Conservation (phyloP, 1,140 invertebrate genomes). For the Pogonomyrmex californicus region DNA sequence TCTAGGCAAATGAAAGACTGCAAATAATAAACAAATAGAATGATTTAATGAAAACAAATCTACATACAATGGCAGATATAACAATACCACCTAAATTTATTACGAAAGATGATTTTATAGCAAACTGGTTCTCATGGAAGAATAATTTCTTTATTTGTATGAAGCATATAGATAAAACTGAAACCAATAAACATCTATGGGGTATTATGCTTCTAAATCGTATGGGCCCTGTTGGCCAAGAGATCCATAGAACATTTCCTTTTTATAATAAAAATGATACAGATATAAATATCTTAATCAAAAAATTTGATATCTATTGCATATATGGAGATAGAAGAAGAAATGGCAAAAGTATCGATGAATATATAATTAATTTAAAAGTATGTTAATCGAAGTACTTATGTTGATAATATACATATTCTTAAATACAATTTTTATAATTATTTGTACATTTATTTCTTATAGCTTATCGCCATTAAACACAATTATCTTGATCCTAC, state of each 20-base stretch:
- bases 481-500: not conserved
- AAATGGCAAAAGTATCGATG: not conserved
- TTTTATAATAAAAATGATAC: constrained; percentile 27
- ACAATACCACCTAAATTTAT: not conserved
- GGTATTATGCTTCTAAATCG: constrained; percentile 53
- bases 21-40: not conserved
- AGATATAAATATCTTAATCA: constrained; percentile 54
- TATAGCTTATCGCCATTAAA: not conserved
- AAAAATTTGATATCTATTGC: constrained; percentile 66
- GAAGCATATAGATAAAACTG: not conserved
- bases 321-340: constrained; percentile 17
- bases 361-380: constrained; percentile 34
- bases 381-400: constrained; percentile 32
- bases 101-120: constrained; percentile 30
- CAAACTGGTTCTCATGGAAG: constrained; percentile 66
- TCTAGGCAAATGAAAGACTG: not conserved
- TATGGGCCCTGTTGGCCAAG: constrained; percentile 62
- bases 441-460: constrained; percentile 5
- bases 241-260: constrained; percentile 41
- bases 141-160: constrained; percentile 37
- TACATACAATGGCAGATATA: not conserved
- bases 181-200: not conserved
- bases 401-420: not conserved
- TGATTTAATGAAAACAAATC: not conserved
- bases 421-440: not conserved